Evolutionary conservation across 1,140 invertebrate genomes (phyloP).

Genomic region (Eufriesea mexicana): DNA sequence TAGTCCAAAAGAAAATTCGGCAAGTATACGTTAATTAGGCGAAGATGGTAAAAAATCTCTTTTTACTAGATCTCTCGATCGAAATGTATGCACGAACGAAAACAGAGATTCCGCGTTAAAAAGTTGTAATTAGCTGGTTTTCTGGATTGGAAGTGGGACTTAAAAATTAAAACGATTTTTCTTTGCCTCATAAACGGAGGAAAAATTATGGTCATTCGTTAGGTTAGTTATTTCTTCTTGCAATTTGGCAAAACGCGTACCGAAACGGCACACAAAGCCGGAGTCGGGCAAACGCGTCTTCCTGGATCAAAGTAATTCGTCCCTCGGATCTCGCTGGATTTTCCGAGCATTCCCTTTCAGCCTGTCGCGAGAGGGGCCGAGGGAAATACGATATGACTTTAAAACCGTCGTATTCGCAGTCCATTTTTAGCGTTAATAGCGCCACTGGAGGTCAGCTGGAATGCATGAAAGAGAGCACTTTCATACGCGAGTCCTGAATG

Average conservation of each 20-base stretch:
- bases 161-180: neutral
- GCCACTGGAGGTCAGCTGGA: conserved; percentile 27
- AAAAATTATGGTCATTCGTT: neutral
- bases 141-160: too few species aligned
- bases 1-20: too few species aligned
- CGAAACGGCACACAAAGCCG: neutral
- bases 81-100: too few species aligned
- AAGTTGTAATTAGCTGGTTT: too few species aligned
- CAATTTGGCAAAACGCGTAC: neutral
- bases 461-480: conserved; percentile 42
- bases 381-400: conserved; percentile 32
- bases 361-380: neutral
- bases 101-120: too few species aligned
- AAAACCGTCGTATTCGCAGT: conserved; percentile 35
- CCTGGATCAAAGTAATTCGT: conserved; percentile 18
- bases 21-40: too few species aligned
- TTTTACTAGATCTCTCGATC: too few species aligned
- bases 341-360: neutral
- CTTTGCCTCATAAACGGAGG: neutral
- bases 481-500: conserved; percentile 30
- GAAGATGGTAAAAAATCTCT: too few species aligned
- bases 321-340: neutral
- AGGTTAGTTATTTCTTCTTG: neutral
- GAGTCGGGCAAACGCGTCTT: neutral
- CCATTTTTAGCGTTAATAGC: conserved; percentile 49